Conservation (phyloP, 1,140 invertebrate species). For the Trachymyrmex cornetzi region DNA sequence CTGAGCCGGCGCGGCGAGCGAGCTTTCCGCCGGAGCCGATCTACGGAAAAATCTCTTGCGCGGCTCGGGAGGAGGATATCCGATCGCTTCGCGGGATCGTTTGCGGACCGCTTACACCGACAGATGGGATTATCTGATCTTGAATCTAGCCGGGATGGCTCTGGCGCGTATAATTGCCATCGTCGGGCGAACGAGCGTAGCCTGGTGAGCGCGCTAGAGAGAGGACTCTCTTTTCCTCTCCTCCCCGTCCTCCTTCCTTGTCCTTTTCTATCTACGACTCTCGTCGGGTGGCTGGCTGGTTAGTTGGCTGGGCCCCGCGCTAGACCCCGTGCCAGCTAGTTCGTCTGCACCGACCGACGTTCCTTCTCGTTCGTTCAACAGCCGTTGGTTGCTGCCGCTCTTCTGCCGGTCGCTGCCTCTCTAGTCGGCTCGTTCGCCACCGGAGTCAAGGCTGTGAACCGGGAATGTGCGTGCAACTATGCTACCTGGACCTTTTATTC, state of each 20-base stretch:
- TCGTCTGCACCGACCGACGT: slow-evolving; percentile 45
- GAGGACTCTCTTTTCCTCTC: slow-evolving; percentile 51
- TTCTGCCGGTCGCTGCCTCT: slow-evolving; percentile 58
- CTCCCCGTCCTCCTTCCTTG: neutral
- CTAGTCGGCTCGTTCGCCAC: slow-evolving; percentile 64
- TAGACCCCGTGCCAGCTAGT: slow-evolving; percentile 34
- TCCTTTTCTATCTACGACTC: slow-evolving; percentile 45
- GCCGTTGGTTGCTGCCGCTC: slow-evolving; percentile 60
- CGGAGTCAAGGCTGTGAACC: slow-evolving; percentile 85
- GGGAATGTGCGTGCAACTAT: slow-evolving; percentile 86
- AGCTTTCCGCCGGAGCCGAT: slow-evolving; percentile 55
- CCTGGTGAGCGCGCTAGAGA: slow-evolving; percentile 66
- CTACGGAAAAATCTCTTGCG: slow-evolving; percentile 71
- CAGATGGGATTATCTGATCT: slow-evolving; percentile 85
- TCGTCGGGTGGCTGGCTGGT: slow-evolving; percentile 25
- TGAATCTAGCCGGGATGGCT: slow-evolving; percentile 84
- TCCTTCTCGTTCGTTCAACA: slow-evolving; percentile 48
- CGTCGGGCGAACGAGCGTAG: slow-evolving; percentile 72
- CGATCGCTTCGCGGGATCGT: slow-evolving; percentile 82
- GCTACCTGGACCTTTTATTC: slow-evolving; percentile 84
- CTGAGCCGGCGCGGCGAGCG: slow-evolving; percentile 25
- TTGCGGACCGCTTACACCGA: slow-evolving; percentile 83
- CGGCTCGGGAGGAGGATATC: slow-evolving; percentile 71
- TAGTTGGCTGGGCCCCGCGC: slow-evolving; percentile 19
- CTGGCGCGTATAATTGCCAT: slow-evolving; percentile 84